Evolutionary conservation across 2,113 vertebrate genomes (phyloP).

Genomic region (Fulica atra): DNA sequence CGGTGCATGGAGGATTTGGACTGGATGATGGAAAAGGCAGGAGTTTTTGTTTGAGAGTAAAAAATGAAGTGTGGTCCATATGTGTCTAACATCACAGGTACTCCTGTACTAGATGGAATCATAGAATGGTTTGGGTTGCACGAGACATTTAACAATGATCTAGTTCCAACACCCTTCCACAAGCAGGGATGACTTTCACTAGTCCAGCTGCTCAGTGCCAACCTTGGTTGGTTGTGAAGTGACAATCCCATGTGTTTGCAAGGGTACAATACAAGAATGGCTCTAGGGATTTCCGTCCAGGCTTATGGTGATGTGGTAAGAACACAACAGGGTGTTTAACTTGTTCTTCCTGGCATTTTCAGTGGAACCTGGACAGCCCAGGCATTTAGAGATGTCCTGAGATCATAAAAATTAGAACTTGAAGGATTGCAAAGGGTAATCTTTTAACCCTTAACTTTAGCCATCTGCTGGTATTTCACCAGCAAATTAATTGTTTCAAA

Average conservation of each 20-base stretch:
- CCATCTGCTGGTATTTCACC: background rate
- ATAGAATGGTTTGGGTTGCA: background rate
- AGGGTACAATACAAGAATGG: background rate
- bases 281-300: background rate
- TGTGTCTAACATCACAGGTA: background rate
- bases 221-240: fast-evolving
- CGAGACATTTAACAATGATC: background rate
- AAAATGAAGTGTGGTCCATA: fast-evolving
- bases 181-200: background rate
- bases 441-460: background rate
- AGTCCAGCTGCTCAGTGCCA: background rate
- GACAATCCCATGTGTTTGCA: background rate
- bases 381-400: background rate
- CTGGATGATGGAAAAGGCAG: background rate
- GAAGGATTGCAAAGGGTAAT: background rate
- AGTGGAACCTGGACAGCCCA: background rate
- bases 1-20: background rate
- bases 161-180: background rate
- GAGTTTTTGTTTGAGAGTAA: background rate
- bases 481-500: background rate
- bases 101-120: background rate
- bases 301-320: background rate
- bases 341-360: background rate
- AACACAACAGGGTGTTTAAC: background rate
- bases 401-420: background rate